A percentile compares a stretch with the other conserved stretches of the same genome.
phyloP scores from a whole-genome alignment of 2,888 invertebrate genomes.

The Rhaphigaster nebulosa region DNA sequence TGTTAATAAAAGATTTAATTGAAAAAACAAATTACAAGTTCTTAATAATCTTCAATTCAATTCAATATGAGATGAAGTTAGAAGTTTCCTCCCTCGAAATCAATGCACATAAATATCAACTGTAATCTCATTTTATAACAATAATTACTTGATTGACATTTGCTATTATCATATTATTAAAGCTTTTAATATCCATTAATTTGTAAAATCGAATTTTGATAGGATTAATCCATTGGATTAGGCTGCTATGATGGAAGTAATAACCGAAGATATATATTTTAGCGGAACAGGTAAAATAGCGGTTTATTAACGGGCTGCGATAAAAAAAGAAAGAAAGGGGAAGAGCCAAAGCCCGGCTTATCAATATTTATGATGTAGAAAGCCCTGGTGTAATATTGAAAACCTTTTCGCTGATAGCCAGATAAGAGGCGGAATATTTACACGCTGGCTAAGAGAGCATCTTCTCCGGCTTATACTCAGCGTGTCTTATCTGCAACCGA shows the following conservation, averaged over 20 bases:
- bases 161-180: not conserved
- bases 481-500: slow-evolving; percentile 23
- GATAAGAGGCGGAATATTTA: slow-evolving; percentile 29
- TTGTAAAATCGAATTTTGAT: not conserved
- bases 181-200: not conserved
- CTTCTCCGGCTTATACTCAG: not conserved
- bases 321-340: slow-evolving; percentile 30
- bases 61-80: no score
- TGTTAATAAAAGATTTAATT: no score
- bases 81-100: not conserved
- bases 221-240: slow-evolving; percentile 14
- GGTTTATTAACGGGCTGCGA: slow-evolving; percentile 37
- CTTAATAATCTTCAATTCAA: no score
- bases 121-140: not conserved
- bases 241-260: slow-evolving; percentile 1
- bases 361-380: slow-evolving; percentile 45
- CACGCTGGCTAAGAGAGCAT: not conserved
- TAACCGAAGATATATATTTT: slow-evolving; percentile 33
- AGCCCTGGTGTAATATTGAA: slow-evolving; percentile 45
- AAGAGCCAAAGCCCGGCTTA: slow-evolving; percentile 31
- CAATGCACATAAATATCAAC: not conserved
- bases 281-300: slow-evolving; percentile 34
- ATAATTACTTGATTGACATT: slow-evolving; percentile 4
- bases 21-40: no score
- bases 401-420: slow-evolving; percentile 4